phyloP scores from a whole-genome alignment of 2,797 vertebrate genomes.

The Cyclopterus lumpus region DNA sequence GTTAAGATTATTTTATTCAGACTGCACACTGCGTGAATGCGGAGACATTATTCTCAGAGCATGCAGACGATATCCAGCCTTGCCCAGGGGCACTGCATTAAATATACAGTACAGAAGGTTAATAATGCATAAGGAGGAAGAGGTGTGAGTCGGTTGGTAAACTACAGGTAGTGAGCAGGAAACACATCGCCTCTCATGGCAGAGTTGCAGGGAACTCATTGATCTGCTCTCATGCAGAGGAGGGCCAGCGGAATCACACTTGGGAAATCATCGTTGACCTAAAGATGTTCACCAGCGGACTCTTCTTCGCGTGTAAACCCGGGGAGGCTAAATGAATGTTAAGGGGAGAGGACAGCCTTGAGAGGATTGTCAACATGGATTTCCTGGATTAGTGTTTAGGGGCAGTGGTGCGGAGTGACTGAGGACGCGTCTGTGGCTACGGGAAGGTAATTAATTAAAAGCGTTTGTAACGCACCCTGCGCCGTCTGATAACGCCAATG shows the following conservation, averaged over 20 bases:
- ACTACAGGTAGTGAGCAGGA: slow-evolving; percentile 24
- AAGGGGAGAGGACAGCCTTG: slow-evolving; percentile 57
- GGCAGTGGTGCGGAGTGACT: slow-evolving; percentile 59
- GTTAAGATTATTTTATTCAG: slow-evolving; percentile 50
- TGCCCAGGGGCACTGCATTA: slow-evolving; percentile 39
- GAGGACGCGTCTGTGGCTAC: slow-evolving; percentile 66
- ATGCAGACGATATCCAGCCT: slow-evolving; percentile 21
- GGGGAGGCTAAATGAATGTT: slow-evolving; percentile 31
- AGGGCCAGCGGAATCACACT: slow-evolving; percentile 39
- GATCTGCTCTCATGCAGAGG: slow-evolving; percentile 34
- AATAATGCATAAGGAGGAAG: slow-evolving; percentile 26
- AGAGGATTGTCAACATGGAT: slow-evolving; percentile 70
- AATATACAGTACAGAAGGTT: slow-evolving; percentile 27
- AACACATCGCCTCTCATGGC: slow-evolving; percentile 19
- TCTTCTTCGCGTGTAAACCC: slow-evolving; percentile 34
- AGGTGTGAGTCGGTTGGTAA: slow-evolving; percentile 20
- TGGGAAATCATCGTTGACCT: slow-evolving; percentile 58
- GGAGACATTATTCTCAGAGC: slow-evolving; percentile 39
- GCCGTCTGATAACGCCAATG: slow-evolving; percentile 51
- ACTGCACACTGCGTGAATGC: slow-evolving; percentile 33
- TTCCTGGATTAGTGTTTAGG: slow-evolving; percentile 72
- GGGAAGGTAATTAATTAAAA: slow-evolving; percentile 80
- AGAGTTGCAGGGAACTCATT: slow-evolving; percentile 22
- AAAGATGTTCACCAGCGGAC: slow-evolving; percentile 49
- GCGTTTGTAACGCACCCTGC: slow-evolving; percentile 64